Evolutionary conservation across 92 coral and sea anemone genomes (phyloP), one percentile per base, ranked within the genome.

Genomic region (Epizoanthus rinbou): DNA sequence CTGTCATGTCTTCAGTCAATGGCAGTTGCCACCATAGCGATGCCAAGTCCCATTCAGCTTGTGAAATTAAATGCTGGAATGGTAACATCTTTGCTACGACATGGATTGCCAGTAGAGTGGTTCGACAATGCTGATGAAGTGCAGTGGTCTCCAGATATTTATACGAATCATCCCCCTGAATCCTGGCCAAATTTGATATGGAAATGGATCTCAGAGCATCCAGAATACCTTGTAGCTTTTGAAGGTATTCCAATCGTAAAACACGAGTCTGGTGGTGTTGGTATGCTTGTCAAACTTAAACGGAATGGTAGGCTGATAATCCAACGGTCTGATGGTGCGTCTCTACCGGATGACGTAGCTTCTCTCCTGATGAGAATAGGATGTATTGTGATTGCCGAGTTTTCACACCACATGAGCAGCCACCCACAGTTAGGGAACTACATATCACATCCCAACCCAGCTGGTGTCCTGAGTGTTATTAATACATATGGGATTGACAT

Each of bases 181-280:
- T 39, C 66, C 8, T 94, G 98, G 98, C 81, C 92, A 21, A 76
- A 18, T 54, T 71, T 23, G 18, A 64, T 86, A 0, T 94, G 98
- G 98, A 74, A 28, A 14, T 94, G 98, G 98, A 82, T 94, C 54
- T 76, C 70, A 17, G 39, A 53, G 50, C 74, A 74, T 35, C 90
- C 85, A 53, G 71, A 93, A 14, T 57, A 85, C 62, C 86, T 94
- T 37, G 57, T 87, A 17, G 41, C 35, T 5, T 35, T 94, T 62
- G 91, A 89, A 21, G 92, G 87, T n/a, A 50, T 87, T 5, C 98
- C 98, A 0, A 73, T 94, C 57, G 72, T 91, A 21, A 88, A 89
- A 6, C 80, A 86, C 68, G 57, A 87, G n/a, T 9, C 47, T 33
- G 76, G 59, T 2, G 73, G 80, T 39, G 22, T 57, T 43, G 66